Percentiles rank a stretch among this genome's conserved stretches.
Conservation (phyloP, 1,140 invertebrate genomes). For the Orchesella cincta region DNA sequence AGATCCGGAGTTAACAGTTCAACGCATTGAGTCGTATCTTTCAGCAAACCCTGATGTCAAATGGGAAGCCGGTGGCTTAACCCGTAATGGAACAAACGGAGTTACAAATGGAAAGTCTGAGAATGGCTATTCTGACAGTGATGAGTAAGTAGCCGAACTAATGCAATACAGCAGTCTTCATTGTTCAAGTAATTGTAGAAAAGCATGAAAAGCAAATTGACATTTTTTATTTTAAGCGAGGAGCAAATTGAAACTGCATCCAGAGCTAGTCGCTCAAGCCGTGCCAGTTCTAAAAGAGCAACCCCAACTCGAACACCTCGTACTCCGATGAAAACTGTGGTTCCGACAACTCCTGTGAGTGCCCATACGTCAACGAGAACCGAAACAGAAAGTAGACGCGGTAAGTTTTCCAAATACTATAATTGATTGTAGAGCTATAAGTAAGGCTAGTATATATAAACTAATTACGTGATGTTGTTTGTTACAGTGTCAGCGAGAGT, state of each 20-base stretch:
- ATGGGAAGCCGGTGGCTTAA: too few species aligned
- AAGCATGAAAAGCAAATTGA: too few species aligned
- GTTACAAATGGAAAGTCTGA: background rate
- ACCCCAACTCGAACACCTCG: background rate
- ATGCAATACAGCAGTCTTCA: background rate
- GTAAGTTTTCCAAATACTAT: too few species aligned
- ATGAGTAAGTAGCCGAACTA: conserved; percentile 9
- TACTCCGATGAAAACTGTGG: background rate
- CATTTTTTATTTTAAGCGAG: background rate
- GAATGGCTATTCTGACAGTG: conserved; percentile 3
- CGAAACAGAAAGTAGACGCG: too few species aligned
- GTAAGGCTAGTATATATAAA: too few species aligned
- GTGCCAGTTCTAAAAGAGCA: background rate
- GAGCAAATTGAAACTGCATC: background rate
- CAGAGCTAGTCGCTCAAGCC: background rate
- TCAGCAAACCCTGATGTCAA: too few species aligned
- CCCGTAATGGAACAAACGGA: too few species aligned
- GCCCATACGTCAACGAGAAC: too few species aligned
- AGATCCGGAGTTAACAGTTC: background rate
- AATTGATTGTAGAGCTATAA: too few species aligned
- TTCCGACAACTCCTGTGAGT: too few species aligned
- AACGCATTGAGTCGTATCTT: background rate
- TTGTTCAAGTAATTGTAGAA: background rate
- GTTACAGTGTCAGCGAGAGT: too few species aligned
- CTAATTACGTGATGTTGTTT: too few species aligned